Base-by-base conservation (phyloP, 2,113 vertebrate genomes). In the Megaceryle torquata region DNA sequence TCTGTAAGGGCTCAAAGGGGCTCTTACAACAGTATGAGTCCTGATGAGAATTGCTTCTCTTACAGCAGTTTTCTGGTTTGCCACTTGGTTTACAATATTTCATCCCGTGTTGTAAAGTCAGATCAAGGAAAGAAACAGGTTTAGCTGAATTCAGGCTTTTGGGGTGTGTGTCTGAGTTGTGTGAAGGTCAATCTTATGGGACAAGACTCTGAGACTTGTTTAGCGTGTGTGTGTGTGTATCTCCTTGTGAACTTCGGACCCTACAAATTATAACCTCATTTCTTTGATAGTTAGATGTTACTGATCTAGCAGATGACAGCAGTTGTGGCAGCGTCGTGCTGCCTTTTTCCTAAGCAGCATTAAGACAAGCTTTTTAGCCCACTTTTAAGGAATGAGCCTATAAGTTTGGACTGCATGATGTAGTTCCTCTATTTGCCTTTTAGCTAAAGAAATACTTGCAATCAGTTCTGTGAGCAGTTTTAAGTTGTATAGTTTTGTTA, bases 151-250 rank as follows among this genome's bases (percentile, higher is more conserved):
- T 33, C n/a, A 35, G 41, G 59, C 41, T 89, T 48, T 46, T 60
- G 5, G 43, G 16, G 20, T 35, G 19, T 0, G 0, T 22, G 20
- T 43, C 14, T 0, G 8, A 59, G 26, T 74, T 81, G 33, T 33
- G 3, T 22, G 37, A 29, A 53, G 33, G 15, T n/a, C 2, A 0
- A 1, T 50, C 9, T 63, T 1, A 0, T 65, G 50, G 18, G 31
- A 63, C 16, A 41, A 19, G 59, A 65, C 28, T 53, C 19, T 24
- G 21, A 50, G 46, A 56, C 10, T 63, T 69, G 37, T 39, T 8
- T 29, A 28, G 10, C 33, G 39, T 41, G 39, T 10, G 39, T 41
- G 9, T 41, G 39, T 41, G 9, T 41, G 10, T 41, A 70, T 81
- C 46, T 29, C 11, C 13, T 33, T 37, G 5, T 61, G 37, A 35